These are phyloP conservation scores for Phrynosoma platyrhinos DNA, from an alignment of 2,113 vertebrate genomes.

Conservation along the genomic window DNA sequence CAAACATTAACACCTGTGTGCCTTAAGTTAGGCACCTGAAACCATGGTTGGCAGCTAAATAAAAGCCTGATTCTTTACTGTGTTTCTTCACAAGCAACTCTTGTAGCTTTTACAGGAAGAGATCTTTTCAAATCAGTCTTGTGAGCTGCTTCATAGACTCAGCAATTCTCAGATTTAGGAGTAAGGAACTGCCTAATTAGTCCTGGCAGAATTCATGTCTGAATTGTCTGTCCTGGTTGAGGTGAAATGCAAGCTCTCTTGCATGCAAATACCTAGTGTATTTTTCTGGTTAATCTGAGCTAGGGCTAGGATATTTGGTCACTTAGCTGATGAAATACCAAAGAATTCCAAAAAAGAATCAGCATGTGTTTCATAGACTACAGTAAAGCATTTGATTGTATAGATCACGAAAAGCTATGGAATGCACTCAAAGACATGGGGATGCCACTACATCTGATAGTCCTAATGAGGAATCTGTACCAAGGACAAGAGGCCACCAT, in stretches of 20 bases:
- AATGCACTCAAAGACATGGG: too few species aligned
- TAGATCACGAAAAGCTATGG: too few species aligned
- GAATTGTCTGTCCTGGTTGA: background rate
- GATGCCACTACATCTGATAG: too few species aligned
- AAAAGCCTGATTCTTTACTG: conserved; percentile 22
- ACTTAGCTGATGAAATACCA: background rate
- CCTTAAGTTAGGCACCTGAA: conserved; percentile 16
- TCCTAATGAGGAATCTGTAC: too few species aligned
- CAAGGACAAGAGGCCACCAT: too few species aligned
- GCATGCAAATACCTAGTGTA: background rate
- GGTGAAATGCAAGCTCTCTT: background rate
- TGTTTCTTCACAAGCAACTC: background rate
- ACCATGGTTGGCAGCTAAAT: background rate
- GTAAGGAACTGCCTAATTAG: background rate
- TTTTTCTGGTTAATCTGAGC: background rate
- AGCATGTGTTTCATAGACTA: too few species aligned
- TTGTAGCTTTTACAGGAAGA: background rate
- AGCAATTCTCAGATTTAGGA: background rate
- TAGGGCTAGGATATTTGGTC: background rate
- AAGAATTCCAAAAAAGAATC: too few species aligned
- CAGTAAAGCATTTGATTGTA: too few species aligned
- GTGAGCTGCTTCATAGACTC: background rate
- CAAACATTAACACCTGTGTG: conserved; percentile 14
- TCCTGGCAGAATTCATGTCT: background rate
- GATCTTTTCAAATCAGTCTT: background rate